Evolutionary conservation across 2,888 invertebrate species (phyloP).

Genomic region (Harpalus rufipes): DNA sequence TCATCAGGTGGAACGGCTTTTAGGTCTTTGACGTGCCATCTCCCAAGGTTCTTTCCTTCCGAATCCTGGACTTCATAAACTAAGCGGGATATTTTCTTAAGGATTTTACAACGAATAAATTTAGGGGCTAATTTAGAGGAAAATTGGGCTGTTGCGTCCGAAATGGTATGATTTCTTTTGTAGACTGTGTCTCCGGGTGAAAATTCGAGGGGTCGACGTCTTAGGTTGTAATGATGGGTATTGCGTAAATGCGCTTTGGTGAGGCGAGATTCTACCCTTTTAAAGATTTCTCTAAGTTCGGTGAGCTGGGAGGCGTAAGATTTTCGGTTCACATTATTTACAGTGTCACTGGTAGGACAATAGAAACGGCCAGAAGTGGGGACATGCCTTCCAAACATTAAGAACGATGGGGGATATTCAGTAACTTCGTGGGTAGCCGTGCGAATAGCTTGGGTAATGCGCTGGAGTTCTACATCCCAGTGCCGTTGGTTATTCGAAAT

Average conservation of each 20-base stretch:
- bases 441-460: slow-evolving; percentile 65
- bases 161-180: too few relatives aligned
- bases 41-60: too few relatives aligned
- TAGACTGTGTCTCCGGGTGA: too few relatives aligned
- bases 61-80: too few relatives aligned
- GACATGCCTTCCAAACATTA: background rate
- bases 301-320: background rate
- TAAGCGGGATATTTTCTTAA: too few relatives aligned
- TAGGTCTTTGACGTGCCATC: too few relatives aligned
- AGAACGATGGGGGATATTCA: too few relatives aligned
- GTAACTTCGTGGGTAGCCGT: slow-evolving; percentile 67
- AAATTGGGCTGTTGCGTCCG: too few relatives aligned
- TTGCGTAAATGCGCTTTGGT: background rate
- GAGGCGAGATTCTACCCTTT: background rate
- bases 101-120: too few relatives aligned
- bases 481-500: slow-evolving; percentile 63
- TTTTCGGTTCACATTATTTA: background rate
- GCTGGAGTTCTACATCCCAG: slow-evolving; percentile 64
- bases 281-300: background rate
- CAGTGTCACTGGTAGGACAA: background rate
- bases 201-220: background rate
- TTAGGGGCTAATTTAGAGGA: too few relatives aligned
- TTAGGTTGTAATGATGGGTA: background rate
- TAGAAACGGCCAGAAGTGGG: background rate
- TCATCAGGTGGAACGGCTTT: too few relatives aligned